Evolutionary conservation across 2,888 invertebrate species (phyloP), one percentile per base, ranked within the genome.

Genomic region (Drosophila mettleri): DNA sequence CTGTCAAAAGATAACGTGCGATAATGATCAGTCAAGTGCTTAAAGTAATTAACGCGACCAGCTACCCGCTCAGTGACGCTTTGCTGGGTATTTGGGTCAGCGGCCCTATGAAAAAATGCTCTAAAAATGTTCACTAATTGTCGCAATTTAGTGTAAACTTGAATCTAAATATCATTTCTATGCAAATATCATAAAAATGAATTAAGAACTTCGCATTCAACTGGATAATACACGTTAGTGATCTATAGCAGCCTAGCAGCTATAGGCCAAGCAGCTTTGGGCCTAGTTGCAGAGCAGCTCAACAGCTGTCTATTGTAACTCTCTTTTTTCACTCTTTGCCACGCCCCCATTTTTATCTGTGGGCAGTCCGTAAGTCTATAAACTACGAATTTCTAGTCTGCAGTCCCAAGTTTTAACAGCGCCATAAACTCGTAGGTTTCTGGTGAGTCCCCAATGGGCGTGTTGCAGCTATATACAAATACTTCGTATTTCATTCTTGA

Each of bases 1-100:
- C 53, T 71, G 51, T 29, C 10, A 55, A 54, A 16, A 34, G 55
- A 57, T 57, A 57, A 51, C 49, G 53, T 53, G 57, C 53, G 68
- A 68, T 39, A 34, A 24, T 5, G 12, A 38, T 38, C 14, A 33
- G n/a, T 49, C 16, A 12, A 53, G 16, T 48, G 36, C 12, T 52
- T 54, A 5, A 53, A 51, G 43, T 64, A 69, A 69, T 53, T 62
- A 69, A 18, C 46, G 16, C 16, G 36, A 7, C 20, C 27, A 38
- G 24, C 27, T 27, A 29, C 52, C 38, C 20, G 18, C 9, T 27
- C 38, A 8, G 38, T 18, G 5, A 36, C 24, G 51, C 51, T 24
- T 12, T 9, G 20, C 22, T 52, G 18, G 27, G 34, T 48, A 41
- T 63, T 31, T 22, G 31, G 70, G 41, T 55, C 39, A 29, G 6